Evolutionary conservation across 2,113 vertebrate genomes (phyloP), one percentile per base, ranked within the genome.

Genomic region (Odocoileus hemionus): DNA sequence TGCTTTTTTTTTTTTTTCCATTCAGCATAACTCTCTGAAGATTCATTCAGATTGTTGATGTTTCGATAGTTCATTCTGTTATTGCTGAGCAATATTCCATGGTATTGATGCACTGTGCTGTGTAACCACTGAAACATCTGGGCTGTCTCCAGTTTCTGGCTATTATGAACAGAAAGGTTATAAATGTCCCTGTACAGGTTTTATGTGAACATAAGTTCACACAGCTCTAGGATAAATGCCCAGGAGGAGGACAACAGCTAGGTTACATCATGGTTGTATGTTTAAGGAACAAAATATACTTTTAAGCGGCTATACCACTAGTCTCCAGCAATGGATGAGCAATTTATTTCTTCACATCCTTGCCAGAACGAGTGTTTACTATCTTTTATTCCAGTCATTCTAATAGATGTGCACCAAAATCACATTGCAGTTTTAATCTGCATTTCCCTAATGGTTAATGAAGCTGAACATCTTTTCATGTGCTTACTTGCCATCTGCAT

Each of bases 221-320:
- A 91, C n/a, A 60, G 47, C 30, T 91, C n/a, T 67, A 28, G n/a
- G 39, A 92, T 50, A 92, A 96, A 86, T 28, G 50, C 19, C 39
- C n/a, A 84, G n/a, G 47, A 84, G 30, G 54, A 94, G 91, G 45
- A 86, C 12, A 55, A 85, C 8, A 2, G 10, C 15, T 84, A 45
- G 7, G 30, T 76, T 85, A 36, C 26, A 45, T 23, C 50, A 52
- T 55, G 74, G 43, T 26, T 47, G 28, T 7, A n/a, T 74, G 30
- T 43, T 96, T 60, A 74, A 91, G 67, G 91, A 91, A 91, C 1
- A n/a, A 64, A 54, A 28, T 8, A 17, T 26, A 67, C 76, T 21
- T 36, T 21, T 43, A 87, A 86, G 74, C 36, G 76, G 17, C n/a
- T 54, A 5, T 36, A 70, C 23, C 25, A 19, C 86, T 74, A 28